phyloP scores from a whole-genome alignment of 2,888 invertebrate genomes.

The Iphiclides podalirius region DNA sequence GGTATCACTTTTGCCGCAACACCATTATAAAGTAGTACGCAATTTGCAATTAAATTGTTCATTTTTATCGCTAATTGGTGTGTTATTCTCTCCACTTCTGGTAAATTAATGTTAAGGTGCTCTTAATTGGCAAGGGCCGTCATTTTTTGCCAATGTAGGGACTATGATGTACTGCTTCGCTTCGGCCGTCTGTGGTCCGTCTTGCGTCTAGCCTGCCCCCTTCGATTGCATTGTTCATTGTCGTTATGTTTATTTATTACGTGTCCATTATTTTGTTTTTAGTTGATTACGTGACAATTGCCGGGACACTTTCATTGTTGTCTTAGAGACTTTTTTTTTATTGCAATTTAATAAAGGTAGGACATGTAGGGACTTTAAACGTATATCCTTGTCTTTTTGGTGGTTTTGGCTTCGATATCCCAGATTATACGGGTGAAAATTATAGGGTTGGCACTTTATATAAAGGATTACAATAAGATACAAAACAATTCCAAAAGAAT shows the following conservation, averaged over 20 bases:
- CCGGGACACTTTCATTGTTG: neutral
- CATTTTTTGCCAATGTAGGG: slow-evolving; percentile 17
- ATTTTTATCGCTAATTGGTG: slow-evolving; percentile 23
- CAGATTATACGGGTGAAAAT: too few relatives aligned
- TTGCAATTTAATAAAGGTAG: too few relatives aligned
- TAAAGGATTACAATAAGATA: too few relatives aligned
- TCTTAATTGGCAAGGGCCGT: slow-evolving; percentile 23
- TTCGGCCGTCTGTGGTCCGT: slow-evolving; percentile 11
- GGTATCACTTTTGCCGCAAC: slow-evolving; percentile 8
- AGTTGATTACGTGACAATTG: slow-evolving; percentile 4
- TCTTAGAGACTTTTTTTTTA: neutral
- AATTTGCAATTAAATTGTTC: slow-evolving; percentile 24
- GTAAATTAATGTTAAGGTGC: slow-evolving; percentile 16
- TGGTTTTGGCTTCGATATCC: too few relatives aligned
- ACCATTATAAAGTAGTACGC: slow-evolving; percentile 18
- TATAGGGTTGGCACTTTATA: too few relatives aligned
- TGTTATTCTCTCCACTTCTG: slow-evolving; percentile 18
- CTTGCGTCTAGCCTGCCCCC: slow-evolving; percentile 14
- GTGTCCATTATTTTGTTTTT: slow-evolving; percentile 2
- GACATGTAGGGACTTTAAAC: too few relatives aligned
- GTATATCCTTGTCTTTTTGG: too few relatives aligned
- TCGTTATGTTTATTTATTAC: neutral
- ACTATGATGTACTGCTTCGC: slow-evolving; percentile 18
- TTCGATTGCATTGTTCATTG: slow-evolving; percentile 8
- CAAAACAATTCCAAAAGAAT: too few relatives aligned